Percentiles rank a stretch among this genome's conserved stretches.
phyloP scores from a whole-genome alignment of 64 coral and sea anemone species.

The Porites lutea region DNA sequence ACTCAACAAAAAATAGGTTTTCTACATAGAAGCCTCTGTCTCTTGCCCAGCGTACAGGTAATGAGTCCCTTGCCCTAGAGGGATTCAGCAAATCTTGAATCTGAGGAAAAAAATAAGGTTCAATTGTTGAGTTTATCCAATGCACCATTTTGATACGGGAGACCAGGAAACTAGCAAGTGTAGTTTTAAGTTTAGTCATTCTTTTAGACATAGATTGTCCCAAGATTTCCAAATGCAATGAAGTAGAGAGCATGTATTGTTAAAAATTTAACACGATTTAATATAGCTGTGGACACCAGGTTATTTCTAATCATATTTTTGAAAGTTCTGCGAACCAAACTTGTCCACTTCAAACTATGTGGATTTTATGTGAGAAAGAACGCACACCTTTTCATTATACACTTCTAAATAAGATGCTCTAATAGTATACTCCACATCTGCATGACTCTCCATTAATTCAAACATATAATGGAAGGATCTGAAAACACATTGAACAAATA shows the following conservation, averaged over 20 bases:
- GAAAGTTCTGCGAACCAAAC: too few species aligned
- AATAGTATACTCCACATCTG: slow-evolving; percentile 76
- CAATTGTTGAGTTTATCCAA: too few species aligned
- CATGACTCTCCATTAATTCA: slow-evolving; percentile 80
- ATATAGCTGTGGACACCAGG: too few species aligned
- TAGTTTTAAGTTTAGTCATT: background rate
- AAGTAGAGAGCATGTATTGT: too few species aligned
- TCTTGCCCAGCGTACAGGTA: slow-evolving; percentile 93
- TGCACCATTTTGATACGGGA: too few species aligned
- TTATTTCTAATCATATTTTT: too few species aligned
- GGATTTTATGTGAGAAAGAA: background rate
- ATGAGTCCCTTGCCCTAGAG: slow-evolving; percentile 89
- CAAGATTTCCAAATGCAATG: too few species aligned
- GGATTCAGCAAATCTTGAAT: slow-evolving; percentile 94
- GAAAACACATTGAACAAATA: background rate
- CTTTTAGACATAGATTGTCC: too few species aligned
- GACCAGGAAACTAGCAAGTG: background rate
- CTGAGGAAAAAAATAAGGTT: slow-evolving; percentile 9
- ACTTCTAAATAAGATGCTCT: slow-evolving; percentile 95
- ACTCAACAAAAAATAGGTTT: slow-evolving; percentile 95
- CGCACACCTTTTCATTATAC: slow-evolving; percentile 94
- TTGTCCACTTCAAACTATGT: too few species aligned
- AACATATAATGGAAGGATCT: slow-evolving; percentile 97
- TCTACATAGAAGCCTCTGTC: slow-evolving; percentile 97
- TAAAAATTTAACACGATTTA: too few species aligned